Evolutionary conservation across 2,888 invertebrate species (phyloP).

Genomic region (Yponomeuta cagnagella): DNA sequence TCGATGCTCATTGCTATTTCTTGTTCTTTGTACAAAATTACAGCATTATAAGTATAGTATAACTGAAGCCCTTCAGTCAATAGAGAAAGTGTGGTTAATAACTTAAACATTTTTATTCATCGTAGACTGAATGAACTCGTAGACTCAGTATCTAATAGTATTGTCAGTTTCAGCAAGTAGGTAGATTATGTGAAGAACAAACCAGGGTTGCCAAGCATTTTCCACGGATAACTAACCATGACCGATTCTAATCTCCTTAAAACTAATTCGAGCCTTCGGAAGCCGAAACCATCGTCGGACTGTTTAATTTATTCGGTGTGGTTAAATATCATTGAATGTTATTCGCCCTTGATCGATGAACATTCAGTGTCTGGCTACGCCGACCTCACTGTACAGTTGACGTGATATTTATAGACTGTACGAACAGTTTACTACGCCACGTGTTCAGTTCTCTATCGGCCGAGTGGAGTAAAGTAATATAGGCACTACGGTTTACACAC

Average conservation of each 20-base stretch:
- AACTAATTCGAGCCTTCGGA: neutral
- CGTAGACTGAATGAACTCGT: too few relatives aligned
- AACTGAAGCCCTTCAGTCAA: too few relatives aligned
- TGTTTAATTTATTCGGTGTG: neutral
- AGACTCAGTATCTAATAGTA: too few relatives aligned
- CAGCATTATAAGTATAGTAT: too few relatives aligned
- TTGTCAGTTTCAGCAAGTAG: too few relatives aligned
- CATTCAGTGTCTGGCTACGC: neutral
- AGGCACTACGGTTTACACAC: neutral
- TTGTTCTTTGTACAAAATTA: neutral
- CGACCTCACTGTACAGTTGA: neutral
- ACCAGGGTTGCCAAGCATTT: too few relatives aligned
- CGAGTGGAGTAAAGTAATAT: neutral
- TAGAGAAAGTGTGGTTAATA: too few relatives aligned
- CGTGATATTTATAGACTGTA: conserved; percentile 9
- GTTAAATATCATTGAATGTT: conserved; percentile 3
- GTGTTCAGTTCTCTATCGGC: conserved; percentile 3
- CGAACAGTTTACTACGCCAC: conserved; percentile 11
- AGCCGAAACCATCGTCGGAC: neutral
- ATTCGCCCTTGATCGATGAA: conserved; percentile 4
- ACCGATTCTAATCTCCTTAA: neutral
- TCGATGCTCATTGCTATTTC: neutral
- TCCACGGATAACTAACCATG: neutral
- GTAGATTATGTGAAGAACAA: too few relatives aligned
- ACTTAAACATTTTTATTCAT: too few relatives aligned